phyloP scores from a whole-genome alignment of 2,888 invertebrate species.

The Agonopterix subpropinquella region DNA sequence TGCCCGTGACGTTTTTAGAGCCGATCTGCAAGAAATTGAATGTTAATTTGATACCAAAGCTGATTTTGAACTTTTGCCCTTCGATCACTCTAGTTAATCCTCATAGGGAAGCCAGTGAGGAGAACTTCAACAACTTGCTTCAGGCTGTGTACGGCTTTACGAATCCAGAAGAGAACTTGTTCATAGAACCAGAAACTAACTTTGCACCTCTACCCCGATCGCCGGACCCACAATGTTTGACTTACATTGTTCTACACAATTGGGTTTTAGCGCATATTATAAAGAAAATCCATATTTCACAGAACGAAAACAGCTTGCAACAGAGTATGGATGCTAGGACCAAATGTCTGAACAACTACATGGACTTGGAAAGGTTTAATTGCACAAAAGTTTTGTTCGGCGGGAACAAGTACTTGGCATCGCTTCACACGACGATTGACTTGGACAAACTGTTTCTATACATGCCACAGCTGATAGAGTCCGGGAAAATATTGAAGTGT shows the following conservation, averaged over 20 bases:
- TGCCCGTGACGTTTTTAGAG: constrained; percentile 82
- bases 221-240: constrained; percentile 73
- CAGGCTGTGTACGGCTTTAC: constrained; percentile 61
- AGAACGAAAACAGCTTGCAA: constrained; percentile 60
- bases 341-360: constrained; percentile 76
- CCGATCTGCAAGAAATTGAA: constrained; percentile 80
- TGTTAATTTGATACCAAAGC: constrained; percentile 83
- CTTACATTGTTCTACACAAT: constrained; percentile 79
- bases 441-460: constrained; percentile 66
- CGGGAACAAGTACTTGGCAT: constrained; percentile 75
- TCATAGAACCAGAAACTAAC: constrained; percentile 59
- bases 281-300: constrained; percentile 76
- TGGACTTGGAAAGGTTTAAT: constrained; percentile 72
- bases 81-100: constrained; percentile 68
- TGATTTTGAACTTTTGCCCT: constrained; percentile 83
- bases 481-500: constrained; percentile 64
- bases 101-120: constrained; percentile 51
- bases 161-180: constrained; percentile 63
- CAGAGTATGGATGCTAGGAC: constrained; percentile 75
- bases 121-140: constrained; percentile 51
- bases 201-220: constrained; percentile 57
- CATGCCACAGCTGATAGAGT: constrained; percentile 59
- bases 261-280: constrained; percentile 83
- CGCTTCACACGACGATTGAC: constrained; percentile 74
- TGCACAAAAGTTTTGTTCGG: constrained; percentile 70